A percentile compares a stretch with the other conserved stretches of the same genome.
phyloP scores from a whole-genome alignment of 2,113 vertebrate genomes.

The Artemisiospiza belli region DNA sequence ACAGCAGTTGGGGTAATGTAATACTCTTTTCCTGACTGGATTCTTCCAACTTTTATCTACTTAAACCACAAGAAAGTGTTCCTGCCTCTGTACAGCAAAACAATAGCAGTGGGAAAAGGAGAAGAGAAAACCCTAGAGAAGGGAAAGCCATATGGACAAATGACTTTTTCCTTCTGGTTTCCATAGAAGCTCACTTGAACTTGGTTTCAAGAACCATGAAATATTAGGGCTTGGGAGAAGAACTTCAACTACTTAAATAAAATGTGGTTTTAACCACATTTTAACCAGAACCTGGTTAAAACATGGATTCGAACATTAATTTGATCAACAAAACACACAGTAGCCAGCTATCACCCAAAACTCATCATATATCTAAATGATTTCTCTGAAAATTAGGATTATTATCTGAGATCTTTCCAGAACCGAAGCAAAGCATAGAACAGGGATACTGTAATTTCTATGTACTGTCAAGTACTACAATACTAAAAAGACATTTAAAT shows the following conservation, averaged over 20 bases:
- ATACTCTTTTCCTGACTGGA: background rate
- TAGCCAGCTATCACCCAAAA: background rate
- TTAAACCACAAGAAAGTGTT: background rate
- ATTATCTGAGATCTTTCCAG: background rate
- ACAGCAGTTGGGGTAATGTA: background rate
- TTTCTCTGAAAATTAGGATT: background rate
- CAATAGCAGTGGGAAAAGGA: background rate
- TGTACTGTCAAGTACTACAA: background rate
- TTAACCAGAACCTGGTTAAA: background rate
- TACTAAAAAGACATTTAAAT: background rate
- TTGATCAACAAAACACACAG: background rate
- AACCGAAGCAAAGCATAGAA: background rate
- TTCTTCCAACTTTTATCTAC: background rate
- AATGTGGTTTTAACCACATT: background rate
- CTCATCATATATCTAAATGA: background rate
- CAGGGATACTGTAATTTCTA: background rate
- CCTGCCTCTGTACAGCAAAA: background rate
- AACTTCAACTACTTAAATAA: background rate
- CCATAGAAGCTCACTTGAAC: background rate
- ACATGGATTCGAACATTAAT: background rate
- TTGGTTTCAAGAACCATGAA: background rate
- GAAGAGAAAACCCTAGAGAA: background rate
- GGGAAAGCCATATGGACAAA: background rate
- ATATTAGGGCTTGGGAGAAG: background rate
- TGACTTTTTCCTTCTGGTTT: background rate